Evolutionary conservation across 2,888 invertebrate genomes (phyloP), one percentile per base, ranked within the genome.

Genomic region (Cyclophora punctaria): DNA sequence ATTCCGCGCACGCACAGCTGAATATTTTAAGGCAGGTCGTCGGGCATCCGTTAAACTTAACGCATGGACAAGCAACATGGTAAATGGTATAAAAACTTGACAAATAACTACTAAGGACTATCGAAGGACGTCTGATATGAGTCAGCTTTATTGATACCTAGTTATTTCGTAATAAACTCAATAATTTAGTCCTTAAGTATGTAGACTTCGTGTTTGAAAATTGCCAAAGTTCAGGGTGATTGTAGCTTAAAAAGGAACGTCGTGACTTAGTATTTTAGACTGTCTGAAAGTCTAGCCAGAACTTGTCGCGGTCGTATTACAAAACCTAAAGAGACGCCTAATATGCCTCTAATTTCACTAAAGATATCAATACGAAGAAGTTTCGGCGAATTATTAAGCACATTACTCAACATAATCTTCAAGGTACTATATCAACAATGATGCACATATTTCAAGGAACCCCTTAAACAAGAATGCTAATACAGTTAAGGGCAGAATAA

Each of bases 21-120:
- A 56, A 54, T 57, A 61, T 66, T 69, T 72, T 73, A 75, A 70
- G 69, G 71, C 70, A 77, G 71, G 73, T 77, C 73, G 64, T 55
- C 51, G 59, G 56, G 58, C 58, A 66, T 66, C 79, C 76, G 79
- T 77, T 73, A 75, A 67, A 59, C 58, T 71, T 68, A 66, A 73
- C 71, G 73, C 71, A 57, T 66, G 73, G 68, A 56, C 63, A 67
- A 58, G 45, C 61, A 59, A 44, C 53, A 63, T 63, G 56, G 59
- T 54, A 50, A 65, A 59, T 58, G 44, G 48, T 58, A 55, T 62
- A 68, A 70, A 70, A 69, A 59, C 48, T 50, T 53, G 54, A 53
- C 56, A 56, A 58, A 63, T 59, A 62, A 66, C 64, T 63, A 59
- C 59, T 67, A 70, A 75, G 78, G 75, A 78, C 71, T 67, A 53